Percentiles rank a stretch among this genome's conserved stretches.
phyloP scores from a whole-genome alignment of 2,888 invertebrate species.

The Amphipoea oculea region DNA sequence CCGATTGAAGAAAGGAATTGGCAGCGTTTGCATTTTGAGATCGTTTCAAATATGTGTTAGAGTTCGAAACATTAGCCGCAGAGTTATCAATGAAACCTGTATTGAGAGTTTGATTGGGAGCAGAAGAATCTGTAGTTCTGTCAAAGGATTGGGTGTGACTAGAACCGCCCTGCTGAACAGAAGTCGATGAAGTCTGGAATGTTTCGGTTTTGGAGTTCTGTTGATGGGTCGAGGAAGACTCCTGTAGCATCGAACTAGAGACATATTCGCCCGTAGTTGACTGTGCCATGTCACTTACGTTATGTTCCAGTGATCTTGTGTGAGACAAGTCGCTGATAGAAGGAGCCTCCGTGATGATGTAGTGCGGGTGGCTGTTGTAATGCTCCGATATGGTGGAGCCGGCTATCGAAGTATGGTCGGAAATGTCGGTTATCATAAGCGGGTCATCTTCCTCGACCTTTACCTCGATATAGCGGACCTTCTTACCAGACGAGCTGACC shows the following conservation, averaged over 20 bases:
- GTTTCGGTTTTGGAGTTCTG: constrained; percentile 86
- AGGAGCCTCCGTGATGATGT: constrained; percentile 89
- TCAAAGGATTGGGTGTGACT: constrained; percentile 84
- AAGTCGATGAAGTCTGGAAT: constrained; percentile 85
- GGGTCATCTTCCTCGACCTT: constrained; percentile 90
- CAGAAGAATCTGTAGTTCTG: constrained; percentile 81
- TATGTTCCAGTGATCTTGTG: constrained; percentile 80
- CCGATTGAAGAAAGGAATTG: constrained; percentile 85
- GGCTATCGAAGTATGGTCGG: constrained; percentile 86
- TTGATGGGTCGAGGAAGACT: constrained; percentile 85
- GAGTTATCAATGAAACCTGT: constrained; percentile 86
- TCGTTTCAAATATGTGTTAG: constrained; percentile 76
- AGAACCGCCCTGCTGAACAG: constrained; percentile 83
- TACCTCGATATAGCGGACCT: constrained; percentile 88
- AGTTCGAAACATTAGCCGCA: constrained; percentile 71
- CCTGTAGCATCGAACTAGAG: constrained; percentile 82
- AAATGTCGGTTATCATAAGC: constrained; percentile 89
- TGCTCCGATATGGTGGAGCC: constrained; percentile 88
- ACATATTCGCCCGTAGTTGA: constrained; percentile 86
- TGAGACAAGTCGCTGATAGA: constrained; percentile 88
- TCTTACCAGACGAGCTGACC: constrained; percentile 87
- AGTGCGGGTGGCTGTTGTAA: constrained; percentile 89
- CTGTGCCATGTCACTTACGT: constrained; percentile 87
- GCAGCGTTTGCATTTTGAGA: constrained; percentile 84
- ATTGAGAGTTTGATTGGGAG: constrained; percentile 83